Evolutionary conservation across 2,888 invertebrate species (phyloP).

Genomic region (Plutella xylostella): DNA sequence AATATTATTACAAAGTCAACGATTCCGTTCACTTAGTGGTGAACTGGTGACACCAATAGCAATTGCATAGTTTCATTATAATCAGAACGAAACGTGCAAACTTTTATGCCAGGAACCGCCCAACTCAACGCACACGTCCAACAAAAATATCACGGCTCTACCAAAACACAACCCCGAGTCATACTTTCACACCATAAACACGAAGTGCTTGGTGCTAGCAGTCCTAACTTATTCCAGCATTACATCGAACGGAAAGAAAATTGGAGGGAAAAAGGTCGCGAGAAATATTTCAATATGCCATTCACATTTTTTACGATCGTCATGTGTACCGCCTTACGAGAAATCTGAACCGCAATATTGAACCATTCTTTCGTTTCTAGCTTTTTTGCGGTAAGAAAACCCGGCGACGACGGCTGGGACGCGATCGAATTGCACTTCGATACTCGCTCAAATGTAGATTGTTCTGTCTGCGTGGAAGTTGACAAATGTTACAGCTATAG

Average conservation of each 20-base stretch:
- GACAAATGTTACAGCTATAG: no score
- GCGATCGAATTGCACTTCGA: neutral
- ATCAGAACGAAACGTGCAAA: no score
- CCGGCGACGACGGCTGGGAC: neutral
- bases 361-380: conserved; percentile 32
- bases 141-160: no score
- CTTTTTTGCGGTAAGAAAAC: conserved; percentile 6
- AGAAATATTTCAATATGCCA: conserved; percentile 65
- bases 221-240: conserved; percentile 50
- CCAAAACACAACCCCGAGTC: neutral
- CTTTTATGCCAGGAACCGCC: no score
- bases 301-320: conserved; percentile 63
- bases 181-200: conserved; percentile 9
- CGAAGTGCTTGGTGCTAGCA: conserved; percentile 23
- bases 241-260: conserved; percentile 46
- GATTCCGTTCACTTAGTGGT: no score
- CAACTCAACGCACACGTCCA: no score
- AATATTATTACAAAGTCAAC: no score
- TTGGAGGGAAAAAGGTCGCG: conserved; percentile 54
- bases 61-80: no score
- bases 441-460: no score
- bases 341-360: conserved; percentile 53
- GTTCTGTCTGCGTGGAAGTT: no score
- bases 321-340: conserved; percentile 53
- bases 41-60: no score